Conservation (phyloP, 2,113 vertebrate species). For the Sinocyclocheilus anshuiensis region DNA sequence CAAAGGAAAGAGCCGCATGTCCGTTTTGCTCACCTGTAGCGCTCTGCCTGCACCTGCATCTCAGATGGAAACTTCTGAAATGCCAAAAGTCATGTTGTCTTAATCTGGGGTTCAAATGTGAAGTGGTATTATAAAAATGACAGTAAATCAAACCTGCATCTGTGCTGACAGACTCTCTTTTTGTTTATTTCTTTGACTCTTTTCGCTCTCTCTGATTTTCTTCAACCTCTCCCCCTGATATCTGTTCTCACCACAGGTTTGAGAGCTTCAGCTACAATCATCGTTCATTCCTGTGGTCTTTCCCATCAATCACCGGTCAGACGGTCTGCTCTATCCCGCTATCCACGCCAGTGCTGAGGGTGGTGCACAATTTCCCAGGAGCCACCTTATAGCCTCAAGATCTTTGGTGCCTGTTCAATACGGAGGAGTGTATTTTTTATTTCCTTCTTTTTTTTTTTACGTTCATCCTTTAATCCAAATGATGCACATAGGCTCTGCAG, state of each 20-base stretch:
- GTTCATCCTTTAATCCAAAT: slow-evolving; percentile 38
- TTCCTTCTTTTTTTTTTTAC: not conserved
- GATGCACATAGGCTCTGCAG: slow-evolving; percentile 41
- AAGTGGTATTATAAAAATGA: slow-evolving; percentile 14
- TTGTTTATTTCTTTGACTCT: not conserved
- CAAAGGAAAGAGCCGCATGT: slow-evolving; percentile 29
- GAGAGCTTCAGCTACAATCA: slow-evolving; percentile 36
- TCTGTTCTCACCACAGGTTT: slow-evolving; percentile 37
- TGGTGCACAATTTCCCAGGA: slow-evolving; percentile 15
- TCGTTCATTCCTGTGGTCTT: slow-evolving; percentile 19
- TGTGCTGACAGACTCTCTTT: slow-evolving; percentile 11
- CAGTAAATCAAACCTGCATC: not conserved
- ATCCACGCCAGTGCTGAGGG: slow-evolving; percentile 21
- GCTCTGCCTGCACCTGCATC: slow-evolving; percentile 15
- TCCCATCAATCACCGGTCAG: slow-evolving; percentile 41
- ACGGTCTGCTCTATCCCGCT: not conserved
- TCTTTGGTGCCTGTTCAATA: slow-evolving; percentile 30
- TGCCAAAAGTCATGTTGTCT: slow-evolving; percentile 41
- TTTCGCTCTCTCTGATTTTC: slow-evolving; percentile 17
- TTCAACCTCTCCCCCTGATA: not conserved
- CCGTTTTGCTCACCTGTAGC: slow-evolving; percentile 45
- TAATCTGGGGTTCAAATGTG: slow-evolving; percentile 29
- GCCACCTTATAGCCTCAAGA: slow-evolving; percentile 11
- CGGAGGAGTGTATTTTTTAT: slow-evolving; percentile 22
- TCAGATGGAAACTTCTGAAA: slow-evolving; percentile 16